Evolutionary conservation across 2,888 invertebrate species (phyloP), one percentile per base, ranked within the genome.

Genomic region (Fragum fragum): DNA sequence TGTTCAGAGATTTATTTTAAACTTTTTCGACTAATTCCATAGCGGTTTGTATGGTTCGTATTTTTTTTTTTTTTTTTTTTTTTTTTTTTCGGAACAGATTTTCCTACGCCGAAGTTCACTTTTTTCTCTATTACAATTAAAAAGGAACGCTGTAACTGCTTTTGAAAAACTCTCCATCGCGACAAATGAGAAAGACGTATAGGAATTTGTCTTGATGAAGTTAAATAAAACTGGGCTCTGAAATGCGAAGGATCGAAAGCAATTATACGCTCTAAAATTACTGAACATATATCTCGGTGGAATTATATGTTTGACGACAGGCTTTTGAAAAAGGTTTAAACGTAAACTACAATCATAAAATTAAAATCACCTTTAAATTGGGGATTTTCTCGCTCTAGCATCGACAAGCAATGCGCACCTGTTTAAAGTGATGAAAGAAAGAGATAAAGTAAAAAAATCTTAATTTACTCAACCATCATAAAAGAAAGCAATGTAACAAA

Each of bases 301-400:
- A 86, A 86, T 86, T 86, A 86, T 79, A 86, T 42, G 79, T 63
- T 86, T 83, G 81, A 79, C 81, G 73, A 74, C 68, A 66, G 28
- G 39, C 79, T 75, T 83, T 86, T 86, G 81, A 80, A 81, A 77
- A 79, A 71, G 76, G 74, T 77, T 77, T 81, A 76, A 66, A 76
- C 73, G 75, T 79, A 86, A 81, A 81, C 71, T 74, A 68, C 61
- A 63, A 81, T 74, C 77, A 81, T 81, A 83, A 83, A 81, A 32
- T 79, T 76, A 68, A 79, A 83, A 81, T 81, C 81, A 86, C 81
- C 77, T 81, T 79, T 75, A 81, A 86, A 83, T 81, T 83, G 81
- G 47, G 68, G 83, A 68, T 76, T 63, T 79, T 83, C 80, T 82
- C 77, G 73, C 80, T 36, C 52, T 55, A 29, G 72, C 73, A 1